Evolutionary conservation across 2,113 vertebrate species (phyloP).

Genomic region (Pelvicachromis taeniatus): DNA sequence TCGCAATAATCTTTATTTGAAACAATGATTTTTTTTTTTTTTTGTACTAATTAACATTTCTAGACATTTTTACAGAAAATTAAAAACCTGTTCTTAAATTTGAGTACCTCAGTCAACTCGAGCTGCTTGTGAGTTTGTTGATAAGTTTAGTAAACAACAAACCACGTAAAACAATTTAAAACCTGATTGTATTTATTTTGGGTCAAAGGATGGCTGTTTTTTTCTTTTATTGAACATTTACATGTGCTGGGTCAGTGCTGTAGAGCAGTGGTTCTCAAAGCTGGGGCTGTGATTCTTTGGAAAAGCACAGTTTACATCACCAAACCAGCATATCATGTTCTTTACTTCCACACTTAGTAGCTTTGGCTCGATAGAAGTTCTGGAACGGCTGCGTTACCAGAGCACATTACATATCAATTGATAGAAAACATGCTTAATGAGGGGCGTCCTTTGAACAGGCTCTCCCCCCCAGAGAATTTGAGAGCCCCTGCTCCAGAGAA

Average conservation of each 20-base stretch:
- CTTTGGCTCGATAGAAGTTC: neutral
- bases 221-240: neutral
- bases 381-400: neutral
- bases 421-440: neutral
- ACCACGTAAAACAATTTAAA: neutral
- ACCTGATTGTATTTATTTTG: neutral
- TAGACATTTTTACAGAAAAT: neutral
- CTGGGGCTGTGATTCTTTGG: rapidly evolving
- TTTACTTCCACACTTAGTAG: neutral
- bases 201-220: neutral
- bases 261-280: rapidly evolving
- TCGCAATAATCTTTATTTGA: neutral
- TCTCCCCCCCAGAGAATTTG: neutral
- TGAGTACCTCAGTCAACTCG: neutral
- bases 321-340: neutral
- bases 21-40: neutral
- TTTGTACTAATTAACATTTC: neutral
- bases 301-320: neutral
- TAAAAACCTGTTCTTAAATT: neutral
- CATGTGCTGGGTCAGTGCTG: neutral
- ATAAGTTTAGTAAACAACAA: neutral
- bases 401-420: neutral
- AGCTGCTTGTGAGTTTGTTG: neutral
- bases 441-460: neutral
- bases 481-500: neutral